phyloP scores from a whole-genome alignment of 1,140 invertebrate genomes.

The Steinernema khuongi region DNA sequence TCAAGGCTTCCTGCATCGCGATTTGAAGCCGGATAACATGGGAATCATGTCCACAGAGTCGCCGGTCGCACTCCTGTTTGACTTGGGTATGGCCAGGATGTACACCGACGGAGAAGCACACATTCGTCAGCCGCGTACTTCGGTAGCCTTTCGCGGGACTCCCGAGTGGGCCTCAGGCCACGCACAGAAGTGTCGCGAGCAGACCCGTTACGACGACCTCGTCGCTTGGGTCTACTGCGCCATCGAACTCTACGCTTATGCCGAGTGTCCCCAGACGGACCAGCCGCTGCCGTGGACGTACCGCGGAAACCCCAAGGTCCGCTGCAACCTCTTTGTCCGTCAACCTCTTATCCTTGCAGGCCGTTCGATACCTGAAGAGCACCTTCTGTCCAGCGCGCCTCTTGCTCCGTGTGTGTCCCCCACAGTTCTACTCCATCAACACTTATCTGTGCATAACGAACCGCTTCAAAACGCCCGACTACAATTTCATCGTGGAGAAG shows the following conservation, averaged over 20 bases:
- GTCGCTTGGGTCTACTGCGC: conserved; percentile 40
- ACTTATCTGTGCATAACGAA: conserved; percentile 20
- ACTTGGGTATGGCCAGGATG: conserved; percentile 42
- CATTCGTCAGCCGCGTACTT: conserved; percentile 39
- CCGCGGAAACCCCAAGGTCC: conserved; percentile 25
- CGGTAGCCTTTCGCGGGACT: conserved; percentile 39
- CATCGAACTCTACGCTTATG: conserved; percentile 36
- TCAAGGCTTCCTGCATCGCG: conserved; percentile 22
- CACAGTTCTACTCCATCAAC: conserved; percentile 22
- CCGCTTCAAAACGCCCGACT: neutral
- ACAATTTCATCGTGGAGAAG: neutral
- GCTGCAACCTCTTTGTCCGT: neutral
- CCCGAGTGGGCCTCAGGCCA: conserved; percentile 43
- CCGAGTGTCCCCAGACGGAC: conserved; percentile 12
- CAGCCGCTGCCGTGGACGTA: conserved; percentile 35
- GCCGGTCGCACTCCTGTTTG: conserved; percentile 37
- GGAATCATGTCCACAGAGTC: conserved; percentile 32
- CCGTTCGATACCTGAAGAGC: conserved; percentile 13
- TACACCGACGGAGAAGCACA: conserved; percentile 30
- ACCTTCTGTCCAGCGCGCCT: conserved; percentile 14
- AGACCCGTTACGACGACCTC: conserved; percentile 41
- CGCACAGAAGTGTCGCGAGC: conserved; percentile 40
- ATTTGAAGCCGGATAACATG: conserved; percentile 46
- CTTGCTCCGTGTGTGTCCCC: conserved; percentile 20
- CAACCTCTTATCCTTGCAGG: conserved; percentile 10